phyloP scores from a whole-genome alignment of 2,888 invertebrate species.

The Acleris emargana region DNA sequence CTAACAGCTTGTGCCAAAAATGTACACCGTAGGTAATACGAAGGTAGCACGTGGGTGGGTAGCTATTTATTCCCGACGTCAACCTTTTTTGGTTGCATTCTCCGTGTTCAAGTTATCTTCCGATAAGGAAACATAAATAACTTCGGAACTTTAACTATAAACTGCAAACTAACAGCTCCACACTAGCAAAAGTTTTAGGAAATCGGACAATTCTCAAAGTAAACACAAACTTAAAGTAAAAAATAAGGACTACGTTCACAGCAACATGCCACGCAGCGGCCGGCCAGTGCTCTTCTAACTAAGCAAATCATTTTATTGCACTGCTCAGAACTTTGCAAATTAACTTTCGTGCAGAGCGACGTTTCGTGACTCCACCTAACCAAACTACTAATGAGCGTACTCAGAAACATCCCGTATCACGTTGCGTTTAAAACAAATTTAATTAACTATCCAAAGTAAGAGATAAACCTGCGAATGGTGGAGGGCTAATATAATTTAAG shows the following conservation, averaged over 20 bases:
- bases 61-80: neutral
- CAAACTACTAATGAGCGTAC: slow-evolving; percentile 8
- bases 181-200: neutral
- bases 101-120: slow-evolving; percentile 17
- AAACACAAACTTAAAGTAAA: neutral
- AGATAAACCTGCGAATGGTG: slow-evolving; percentile 9
- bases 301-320: slow-evolving; percentile 27
- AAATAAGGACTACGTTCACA: slow-evolving; percentile 4
- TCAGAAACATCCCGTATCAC: slow-evolving; percentile 1
- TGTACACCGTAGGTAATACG: no score
- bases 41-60: neutral
- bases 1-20: no score
- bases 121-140: slow-evolving; percentile 29
- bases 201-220: neutral
- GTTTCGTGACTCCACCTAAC: slow-evolving; percentile 10
- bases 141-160: slow-evolving; percentile 18
- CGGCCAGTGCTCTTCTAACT: slow-evolving; percentile 16
- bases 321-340: slow-evolving; percentile 26
- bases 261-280: slow-evolving; percentile 8
- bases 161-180: slow-evolving; percentile 2
- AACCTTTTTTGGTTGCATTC: neutral
- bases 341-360: slow-evolving; percentile 7
- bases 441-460: slow-evolving; percentile 14
- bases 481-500: slow-evolving; percentile 11
- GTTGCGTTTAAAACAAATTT: slow-evolving; percentile 4